Evolutionary conservation across 1,140 invertebrate genomes (phyloP).

Genomic region (Pemphigus obesinymphae): DNA sequence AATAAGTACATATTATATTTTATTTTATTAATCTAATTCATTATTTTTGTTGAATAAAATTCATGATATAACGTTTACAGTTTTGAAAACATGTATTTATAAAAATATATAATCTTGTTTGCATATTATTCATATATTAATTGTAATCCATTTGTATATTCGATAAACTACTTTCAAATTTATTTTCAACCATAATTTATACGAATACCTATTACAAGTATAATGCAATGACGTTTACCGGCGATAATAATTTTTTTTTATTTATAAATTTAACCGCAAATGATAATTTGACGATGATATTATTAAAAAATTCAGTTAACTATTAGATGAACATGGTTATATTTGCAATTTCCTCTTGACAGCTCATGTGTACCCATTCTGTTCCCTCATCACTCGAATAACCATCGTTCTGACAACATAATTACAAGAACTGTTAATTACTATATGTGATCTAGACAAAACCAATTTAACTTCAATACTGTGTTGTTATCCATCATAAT

Average conservation of each 20-base stretch:
- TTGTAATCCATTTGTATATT: too few relatives aligned
- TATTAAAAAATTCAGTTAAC: not conserved
- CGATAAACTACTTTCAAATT: too few relatives aligned
- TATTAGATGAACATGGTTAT: not conserved
- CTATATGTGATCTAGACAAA: not conserved
- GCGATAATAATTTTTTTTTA: not conserved
- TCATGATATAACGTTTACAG: too few relatives aligned
- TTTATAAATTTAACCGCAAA: not conserved
- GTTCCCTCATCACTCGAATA: not conserved
- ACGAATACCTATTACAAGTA: too few relatives aligned
- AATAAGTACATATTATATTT: too few relatives aligned
- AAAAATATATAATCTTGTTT: too few relatives aligned
- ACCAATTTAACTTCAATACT: slow-evolving; percentile 15
- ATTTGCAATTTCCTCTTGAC: slow-evolving; percentile 17
- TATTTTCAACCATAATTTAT: too few relatives aligned
- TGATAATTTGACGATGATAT: not conserved
- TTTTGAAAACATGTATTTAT: too few relatives aligned
- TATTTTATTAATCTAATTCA: too few relatives aligned
- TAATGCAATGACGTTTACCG: not conserved
- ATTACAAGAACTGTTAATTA: slow-evolving; percentile 17
- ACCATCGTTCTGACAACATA: slow-evolving; percentile 26
- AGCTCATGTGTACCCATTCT: not conserved
- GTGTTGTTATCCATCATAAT: not conserved
- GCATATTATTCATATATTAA: too few relatives aligned
- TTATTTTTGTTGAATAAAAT: too few relatives aligned